Conservation (phyloP, 2,888 invertebrate species). For the Vesta saturnalis region DNA sequence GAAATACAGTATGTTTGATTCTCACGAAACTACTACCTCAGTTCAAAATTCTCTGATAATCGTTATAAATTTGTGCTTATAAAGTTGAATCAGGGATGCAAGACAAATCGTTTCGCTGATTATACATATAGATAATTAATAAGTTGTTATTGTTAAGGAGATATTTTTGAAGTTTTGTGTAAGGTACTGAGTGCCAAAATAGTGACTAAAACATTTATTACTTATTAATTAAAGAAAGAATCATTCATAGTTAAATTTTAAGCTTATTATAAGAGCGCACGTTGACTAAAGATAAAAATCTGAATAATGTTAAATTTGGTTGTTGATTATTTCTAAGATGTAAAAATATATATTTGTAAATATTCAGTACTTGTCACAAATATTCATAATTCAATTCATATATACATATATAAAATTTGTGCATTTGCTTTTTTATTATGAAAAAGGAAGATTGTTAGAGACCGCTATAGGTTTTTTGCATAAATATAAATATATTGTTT, state of each 20-base stretch:
- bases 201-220: slow-evolving; percentile 16
- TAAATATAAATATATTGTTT: slow-evolving; percentile 30
- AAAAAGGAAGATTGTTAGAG: slow-evolving; percentile 27
- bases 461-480: slow-evolving; percentile 37
- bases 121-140: slow-evolving; percentile 10
- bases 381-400: slow-evolving; percentile 33
- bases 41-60: slow-evolving; percentile 11
- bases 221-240: slow-evolving; percentile 28
- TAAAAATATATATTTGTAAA: slow-evolving; percentile 39
- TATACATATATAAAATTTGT: slow-evolving; percentile 25
- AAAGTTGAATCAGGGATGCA: slow-evolving; percentile 33
- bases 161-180: slow-evolving; percentile 32
- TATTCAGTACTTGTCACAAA: slow-evolving; percentile 38
- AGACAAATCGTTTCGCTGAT: slow-evolving; percentile 33
- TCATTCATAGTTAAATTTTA: slow-evolving; percentile 22
- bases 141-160: slow-evolving; percentile 36
- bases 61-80: slow-evolving; percentile 3
- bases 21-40: slow-evolving; percentile 12
- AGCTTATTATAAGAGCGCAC: slow-evolving; percentile 29
- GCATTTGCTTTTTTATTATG: slow-evolving; percentile 36
- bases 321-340: slow-evolving; percentile 42
- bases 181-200: slow-evolving; percentile 38
- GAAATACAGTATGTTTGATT: not conserved
- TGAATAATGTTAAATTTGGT: slow-evolving; percentile 38
- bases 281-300: slow-evolving; percentile 24